A percentile compares a stretch with the other conserved stretches of the same genome.
These are phyloP conservation scores for Hyppa rectilinea DNA, from an alignment of 2,888 invertebrate species.

Conservation along the genomic window DNA sequence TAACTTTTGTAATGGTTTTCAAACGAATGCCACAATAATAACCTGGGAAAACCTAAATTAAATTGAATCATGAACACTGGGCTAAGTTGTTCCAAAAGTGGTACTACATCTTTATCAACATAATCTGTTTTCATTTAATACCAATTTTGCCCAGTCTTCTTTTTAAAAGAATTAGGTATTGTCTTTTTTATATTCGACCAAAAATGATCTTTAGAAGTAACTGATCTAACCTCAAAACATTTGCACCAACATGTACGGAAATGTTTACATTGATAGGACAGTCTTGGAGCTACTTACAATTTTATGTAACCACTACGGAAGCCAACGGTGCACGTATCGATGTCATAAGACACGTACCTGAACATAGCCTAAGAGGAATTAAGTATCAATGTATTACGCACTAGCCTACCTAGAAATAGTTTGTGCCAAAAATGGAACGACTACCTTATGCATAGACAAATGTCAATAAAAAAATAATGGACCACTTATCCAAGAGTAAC, in stretches of 20 bases:
- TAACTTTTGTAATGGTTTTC: background rate
- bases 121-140: background rate
- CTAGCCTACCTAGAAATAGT: conserved; percentile 14
- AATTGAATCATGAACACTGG: background rate
- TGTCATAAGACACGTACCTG: background rate
- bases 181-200: background rate
- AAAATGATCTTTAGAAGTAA: background rate
- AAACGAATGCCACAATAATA: background rate
- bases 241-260: background rate
- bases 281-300: background rate
- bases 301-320: no score
- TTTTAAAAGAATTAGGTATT: background rate
- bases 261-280: conserved; percentile 11
- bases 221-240: background rate
- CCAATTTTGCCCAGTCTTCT: background rate
- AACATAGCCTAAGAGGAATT: background rate
- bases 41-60: background rate
- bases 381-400: background rate
- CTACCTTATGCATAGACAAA: conserved; percentile 3
- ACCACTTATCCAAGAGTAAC: background rate
- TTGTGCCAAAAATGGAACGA: conserved; percentile 25
- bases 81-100: background rate
- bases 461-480: conserved; percentile 28
- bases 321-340: background rate
- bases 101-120: background rate